A percentile compares a stretch with the other conserved stretches of the same genome.
phyloP scores from a whole-genome alignment of 2,113 vertebrate species.

The Varanus komodoensis region DNA sequence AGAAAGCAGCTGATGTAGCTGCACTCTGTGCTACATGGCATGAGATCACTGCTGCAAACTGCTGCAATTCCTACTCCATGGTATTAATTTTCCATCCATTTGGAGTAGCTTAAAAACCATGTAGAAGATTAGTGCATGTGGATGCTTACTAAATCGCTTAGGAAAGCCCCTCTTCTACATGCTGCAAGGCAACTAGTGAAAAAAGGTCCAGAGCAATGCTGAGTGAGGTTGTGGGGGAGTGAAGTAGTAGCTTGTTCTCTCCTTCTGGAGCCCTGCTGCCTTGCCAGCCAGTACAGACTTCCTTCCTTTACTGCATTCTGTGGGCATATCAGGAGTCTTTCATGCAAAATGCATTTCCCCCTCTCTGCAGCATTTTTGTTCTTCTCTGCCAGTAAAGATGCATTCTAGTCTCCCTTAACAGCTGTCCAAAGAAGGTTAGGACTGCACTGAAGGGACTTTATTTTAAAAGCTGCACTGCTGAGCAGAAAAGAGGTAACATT shows the following conservation, averaged over 20 bases:
- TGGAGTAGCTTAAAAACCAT: not conserved
- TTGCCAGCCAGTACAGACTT: no score
- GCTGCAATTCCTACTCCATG: fast-evolving
- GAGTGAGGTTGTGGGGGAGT: not conserved
- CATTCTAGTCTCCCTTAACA: not conserved
- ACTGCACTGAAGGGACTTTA: not conserved
- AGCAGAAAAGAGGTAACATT: not conserved
- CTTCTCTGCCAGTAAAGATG: not conserved
- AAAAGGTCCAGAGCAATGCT: not conserved
- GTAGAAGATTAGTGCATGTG: not conserved
- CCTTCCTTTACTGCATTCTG: not conserved
- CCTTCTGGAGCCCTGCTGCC: no score
- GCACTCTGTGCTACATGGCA: not conserved
- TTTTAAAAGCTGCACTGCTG: not conserved
- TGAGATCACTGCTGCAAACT: not conserved
- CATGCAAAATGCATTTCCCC: not conserved
- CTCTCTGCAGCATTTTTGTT: no score
- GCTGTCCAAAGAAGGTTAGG: not conserved
- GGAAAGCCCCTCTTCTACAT: not conserved
- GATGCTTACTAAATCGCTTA: not conserved
- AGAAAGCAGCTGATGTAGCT: not conserved
- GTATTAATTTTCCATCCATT: not conserved
- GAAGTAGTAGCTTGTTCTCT: no score
- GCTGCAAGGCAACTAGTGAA: not conserved
- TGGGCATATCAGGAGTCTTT: not conserved